Evolutionary conservation across 2,888 invertebrate genomes (phyloP).

Genomic region (Polymixis lichenea): DNA sequence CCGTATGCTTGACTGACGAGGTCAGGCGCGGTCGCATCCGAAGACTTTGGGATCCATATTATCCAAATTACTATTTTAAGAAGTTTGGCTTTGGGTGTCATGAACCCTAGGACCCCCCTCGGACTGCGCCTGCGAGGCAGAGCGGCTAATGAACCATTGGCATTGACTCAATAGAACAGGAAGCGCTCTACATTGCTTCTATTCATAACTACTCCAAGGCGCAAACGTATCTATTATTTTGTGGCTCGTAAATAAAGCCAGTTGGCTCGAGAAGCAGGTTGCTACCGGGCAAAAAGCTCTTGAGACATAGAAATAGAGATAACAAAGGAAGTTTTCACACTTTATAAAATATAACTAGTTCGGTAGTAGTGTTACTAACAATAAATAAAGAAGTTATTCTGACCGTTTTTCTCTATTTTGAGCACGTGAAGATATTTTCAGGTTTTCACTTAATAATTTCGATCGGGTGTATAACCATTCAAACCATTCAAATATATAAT

Average conservation of each 20-base stretch:
- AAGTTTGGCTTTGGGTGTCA: too few species aligned
- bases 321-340: conserved; percentile 23
- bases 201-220: conserved; percentile 2
- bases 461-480: too few species aligned
- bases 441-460: too few species aligned
- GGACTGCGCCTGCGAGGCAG: too few species aligned
- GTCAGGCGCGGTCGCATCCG: too few species aligned
- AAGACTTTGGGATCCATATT: too few species aligned
- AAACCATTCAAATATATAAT: too few species aligned
- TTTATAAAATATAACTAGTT: conserved; percentile 5
- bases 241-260: conserved; percentile 48
- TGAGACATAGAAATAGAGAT: conserved; percentile 1
- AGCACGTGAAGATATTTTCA: neutral
- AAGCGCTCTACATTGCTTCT: conserved; percentile 15
- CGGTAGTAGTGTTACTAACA: neutral
- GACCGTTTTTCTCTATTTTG: neutral
- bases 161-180: neutral
- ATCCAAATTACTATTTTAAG: too few species aligned
- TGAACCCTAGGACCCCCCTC: too few species aligned
- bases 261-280: conserved; percentile 25
- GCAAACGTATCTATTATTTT: conserved; percentile 3
- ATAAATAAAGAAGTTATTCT: neutral
- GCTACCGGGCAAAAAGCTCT: conserved; percentile 8
- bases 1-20: too few species aligned
- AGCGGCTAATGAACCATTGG: neutral